Base-by-base conservation (phyloP, 2,888 invertebrate species). In the Papilio protenor region DNA sequence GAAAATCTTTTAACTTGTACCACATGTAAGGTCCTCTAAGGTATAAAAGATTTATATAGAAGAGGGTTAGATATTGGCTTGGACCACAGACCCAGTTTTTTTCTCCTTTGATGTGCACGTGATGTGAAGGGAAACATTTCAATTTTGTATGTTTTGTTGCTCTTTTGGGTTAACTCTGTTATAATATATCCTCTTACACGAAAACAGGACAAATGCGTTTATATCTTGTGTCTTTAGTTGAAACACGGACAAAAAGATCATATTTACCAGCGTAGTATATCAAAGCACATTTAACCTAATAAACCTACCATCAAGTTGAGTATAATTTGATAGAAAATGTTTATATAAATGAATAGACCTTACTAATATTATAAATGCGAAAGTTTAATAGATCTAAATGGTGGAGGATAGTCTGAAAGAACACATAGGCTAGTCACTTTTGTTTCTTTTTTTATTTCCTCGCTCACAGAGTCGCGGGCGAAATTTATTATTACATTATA, bases 11-110 rank as follows among this genome's bases (percentile, higher is more conserved):
- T 73, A 5, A 61, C 78, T 77, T 82, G 79, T 73, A 74, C 80
- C 80, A 78, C 14, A 79, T 52, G 23, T n/a, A 49, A 59, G 85
- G 83, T 87, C 87, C 86, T 86, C 84, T 82, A 83, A 84, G 85
- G 85, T 86, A 88, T 87, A 87, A 85, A 90, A 91, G 91, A 92
- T 92, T 91, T 92, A 91, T 92, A 92, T 85, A 88, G 83, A 81
- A 82, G 84, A 88, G 88, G 90, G 87, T 84, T 84, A 76, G 85
- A 87, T 91, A 92, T 92, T 90, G 90, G 89, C 89, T 89, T 87
- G 84, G 84, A 90, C 90, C 89, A 91, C 88, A 90, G 84, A 90
- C 90, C 89, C 84, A 88, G 86, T 88, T 87, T 83, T 87, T 82
- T 87, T 84, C 76, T 86, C 85, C 90, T 92, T 92, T 93, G 92